Evolutionary conservation across 2,888 invertebrate species (phyloP).

Genomic region (Phrixothrix hirtus): DNA sequence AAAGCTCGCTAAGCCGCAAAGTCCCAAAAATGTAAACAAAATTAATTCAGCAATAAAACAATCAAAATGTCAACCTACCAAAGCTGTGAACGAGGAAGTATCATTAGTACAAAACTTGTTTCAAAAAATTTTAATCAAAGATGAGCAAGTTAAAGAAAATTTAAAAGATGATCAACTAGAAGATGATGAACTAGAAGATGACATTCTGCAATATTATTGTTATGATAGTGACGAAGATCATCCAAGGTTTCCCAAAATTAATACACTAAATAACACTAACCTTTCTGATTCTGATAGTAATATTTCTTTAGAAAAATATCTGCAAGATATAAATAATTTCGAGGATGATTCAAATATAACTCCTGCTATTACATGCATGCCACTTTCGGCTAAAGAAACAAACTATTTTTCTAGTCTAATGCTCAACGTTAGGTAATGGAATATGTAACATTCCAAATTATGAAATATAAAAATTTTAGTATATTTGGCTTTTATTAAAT

Average conservation of each 20-base stretch:
- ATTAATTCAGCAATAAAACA: neutral
- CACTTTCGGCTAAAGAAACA: too few relatives aligned
- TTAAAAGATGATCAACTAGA: neutral
- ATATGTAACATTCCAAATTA: too few relatives aligned
- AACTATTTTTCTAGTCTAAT: too few relatives aligned
- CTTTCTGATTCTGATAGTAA: constrained; percentile 41
- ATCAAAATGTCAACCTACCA: neutral
- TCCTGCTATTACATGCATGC: too few relatives aligned
- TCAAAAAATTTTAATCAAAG: neutral
- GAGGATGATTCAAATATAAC: constrained; percentile 6
- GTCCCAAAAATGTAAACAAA: neutral
- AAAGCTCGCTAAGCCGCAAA: neutral
- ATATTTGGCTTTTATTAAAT: too few relatives aligned
- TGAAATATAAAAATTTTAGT: too few relatives aligned
- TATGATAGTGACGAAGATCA: constrained; percentile 28
- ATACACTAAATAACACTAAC: neutral
- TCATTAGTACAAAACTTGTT: neutral
- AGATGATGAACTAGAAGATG: neutral
- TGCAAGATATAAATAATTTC: constrained; percentile 41
- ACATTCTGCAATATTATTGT: neutral
- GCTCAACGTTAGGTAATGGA: too few relatives aligned
- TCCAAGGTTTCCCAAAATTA: neutral
- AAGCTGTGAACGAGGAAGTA: neutral
- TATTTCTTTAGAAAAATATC: constrained; percentile 46
- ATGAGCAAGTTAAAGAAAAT: neutral